Conservation (phyloP, 2,113 vertebrate genomes). For the Forbesichthys papilliferus region DNA sequence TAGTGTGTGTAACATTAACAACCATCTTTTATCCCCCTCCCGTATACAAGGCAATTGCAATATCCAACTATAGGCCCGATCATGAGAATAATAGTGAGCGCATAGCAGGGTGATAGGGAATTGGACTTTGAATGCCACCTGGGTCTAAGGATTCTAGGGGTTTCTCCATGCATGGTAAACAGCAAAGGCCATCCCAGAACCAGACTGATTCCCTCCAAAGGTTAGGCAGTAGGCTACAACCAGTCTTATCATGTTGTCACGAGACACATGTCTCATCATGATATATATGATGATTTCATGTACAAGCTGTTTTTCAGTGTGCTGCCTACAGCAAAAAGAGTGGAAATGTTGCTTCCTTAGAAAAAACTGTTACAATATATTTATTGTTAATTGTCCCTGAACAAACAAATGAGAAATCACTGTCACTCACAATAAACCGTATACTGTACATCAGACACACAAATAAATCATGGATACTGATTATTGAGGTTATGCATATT, state of each 20-base stretch:
- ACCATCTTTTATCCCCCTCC: slow-evolving; percentile 36
- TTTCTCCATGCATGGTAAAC: slow-evolving; percentile 75
- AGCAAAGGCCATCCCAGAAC: slow-evolving; percentile 73
- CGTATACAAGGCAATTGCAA: slow-evolving; percentile 58
- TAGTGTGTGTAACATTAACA: slow-evolving; percentile 50
- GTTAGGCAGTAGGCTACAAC: slow-evolving; percentile 52
- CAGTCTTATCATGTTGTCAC: slow-evolving; percentile 22
- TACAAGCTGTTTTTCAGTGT: too few relatives aligned
- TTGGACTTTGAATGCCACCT: slow-evolving; percentile 75
- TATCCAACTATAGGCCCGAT: slow-evolving; percentile 42
- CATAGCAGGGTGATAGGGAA: slow-evolving; percentile 60
- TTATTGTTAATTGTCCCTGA: too few relatives aligned
- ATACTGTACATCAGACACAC: not conserved
- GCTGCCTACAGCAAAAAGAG: too few relatives aligned
- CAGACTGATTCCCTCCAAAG: slow-evolving; percentile 73
- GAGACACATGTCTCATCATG: too few relatives aligned
- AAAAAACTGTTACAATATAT: too few relatives aligned
- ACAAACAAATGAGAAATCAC: not conserved
- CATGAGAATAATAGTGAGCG: slow-evolving; percentile 42
- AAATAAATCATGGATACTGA: not conserved
- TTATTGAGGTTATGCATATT: slow-evolving; percentile 2
- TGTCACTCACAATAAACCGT: slow-evolving; percentile 40
- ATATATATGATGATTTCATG: too few relatives aligned
- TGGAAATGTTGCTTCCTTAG: too few relatives aligned
- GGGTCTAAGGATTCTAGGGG: slow-evolving; percentile 76